Evolutionary conservation across 2,888 invertebrate species (phyloP), one percentile per base, ranked within the genome.

Genomic region (Drosophila aldrichi): DNA sequence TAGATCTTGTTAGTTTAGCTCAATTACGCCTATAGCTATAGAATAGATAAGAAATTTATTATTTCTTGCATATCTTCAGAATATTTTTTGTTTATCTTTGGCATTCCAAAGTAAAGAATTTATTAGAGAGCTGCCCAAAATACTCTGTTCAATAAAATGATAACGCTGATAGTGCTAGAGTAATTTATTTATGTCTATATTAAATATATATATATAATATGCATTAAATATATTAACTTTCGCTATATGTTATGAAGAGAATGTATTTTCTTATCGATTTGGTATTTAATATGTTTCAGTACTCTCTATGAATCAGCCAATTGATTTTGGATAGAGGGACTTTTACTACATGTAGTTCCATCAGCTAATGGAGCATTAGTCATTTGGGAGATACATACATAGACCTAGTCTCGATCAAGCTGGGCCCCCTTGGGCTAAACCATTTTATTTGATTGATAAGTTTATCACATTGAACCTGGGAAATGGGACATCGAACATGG

Each of bases 321-420:
- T 40, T 48, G 32, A 46, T 22, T 18, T 22, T 18, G 8, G 12
- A 5, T 25, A 16, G 0, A 48, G 40, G 32, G 36, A 25, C 12
- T 43, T 67, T 60, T 70, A 51, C 29, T 60, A 9, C 20, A 20
- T 43, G 43, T 20, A 36, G 61, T 16, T 22, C 70, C 76, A 54
- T 62, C 65, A 54, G 48, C 56, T 75, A 66, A 79, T 76, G 77
- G 41, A 40, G 22, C 60, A 60, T 76, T 63, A 55, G 60, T 56
- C 56, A 73, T 62, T 29, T n/a, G 48, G 52, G 2, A 18, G 8
- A 40, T 38, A 16, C 36, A 36, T 9, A 51, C 44, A 41, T 14
- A 46, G 38, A 38, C 43, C 22, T 22, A 2, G 9, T 32, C 29
- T 16, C 36, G 34, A 14, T 66, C 10, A 1, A n/a, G 20, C 2